These are phyloP conservation scores for Etheostoma perlongum DNA, from an alignment of 2,797 vertebrate genomes.

Conservation along the genomic window DNA sequence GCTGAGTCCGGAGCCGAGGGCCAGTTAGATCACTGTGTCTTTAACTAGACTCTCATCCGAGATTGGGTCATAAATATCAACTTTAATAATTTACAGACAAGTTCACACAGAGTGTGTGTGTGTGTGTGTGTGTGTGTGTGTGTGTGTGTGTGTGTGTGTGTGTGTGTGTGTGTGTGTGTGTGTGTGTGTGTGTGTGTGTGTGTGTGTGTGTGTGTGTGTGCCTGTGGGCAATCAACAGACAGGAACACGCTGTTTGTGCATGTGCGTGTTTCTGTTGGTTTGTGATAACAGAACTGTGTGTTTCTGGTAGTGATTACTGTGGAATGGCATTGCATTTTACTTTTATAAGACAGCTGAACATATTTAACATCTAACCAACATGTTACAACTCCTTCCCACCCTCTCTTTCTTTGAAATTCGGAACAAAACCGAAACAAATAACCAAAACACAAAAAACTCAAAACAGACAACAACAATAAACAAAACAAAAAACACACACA, in stretches of 20 bases:
- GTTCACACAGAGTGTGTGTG: conserved; percentile 63
- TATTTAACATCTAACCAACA: conserved; percentile 20
- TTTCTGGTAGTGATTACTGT: conserved; percentile 41
- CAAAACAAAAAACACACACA: too few relatives aligned
- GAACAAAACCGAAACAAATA: too few relatives aligned
- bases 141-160: conserved; percentile 2
- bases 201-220: conserved; percentile 20
- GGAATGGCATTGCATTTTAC: conserved; percentile 28
- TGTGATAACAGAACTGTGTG: conserved; percentile 19
- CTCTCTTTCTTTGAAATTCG: background rate
- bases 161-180: too few relatives aligned
- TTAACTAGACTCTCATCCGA: conserved; percentile 62
- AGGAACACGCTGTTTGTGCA: conserved; percentile 87
- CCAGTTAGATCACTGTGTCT: conserved; percentile 34
- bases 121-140: background rate
- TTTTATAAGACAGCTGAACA: conserved; percentile 46
- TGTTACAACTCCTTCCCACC: background rate
- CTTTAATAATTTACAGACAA: conserved; percentile 67
- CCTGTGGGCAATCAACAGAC: conserved; percentile 93
- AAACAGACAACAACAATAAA: too few relatives aligned
- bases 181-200: background rate
- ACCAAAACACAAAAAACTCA: too few relatives aligned
- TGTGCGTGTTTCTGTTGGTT: background rate
- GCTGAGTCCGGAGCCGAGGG: conserved; percentile 6
- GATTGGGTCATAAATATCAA: conserved; percentile 59